These are phyloP conservation scores for Bembecia ichneumoniformis DNA, from an alignment of 2,888 invertebrate species.

Conservation along the genomic window DNA sequence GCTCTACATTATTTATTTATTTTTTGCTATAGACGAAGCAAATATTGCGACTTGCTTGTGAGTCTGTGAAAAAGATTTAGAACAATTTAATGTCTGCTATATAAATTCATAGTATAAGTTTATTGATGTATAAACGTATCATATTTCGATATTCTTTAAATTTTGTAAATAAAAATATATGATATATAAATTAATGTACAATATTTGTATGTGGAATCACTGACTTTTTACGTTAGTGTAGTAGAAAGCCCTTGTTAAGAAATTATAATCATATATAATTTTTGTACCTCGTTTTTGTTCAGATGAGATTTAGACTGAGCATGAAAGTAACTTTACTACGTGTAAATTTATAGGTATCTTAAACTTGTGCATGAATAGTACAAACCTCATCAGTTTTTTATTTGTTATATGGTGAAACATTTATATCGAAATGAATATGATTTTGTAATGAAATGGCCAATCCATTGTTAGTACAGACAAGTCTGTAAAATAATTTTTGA, in stretches of 20 bases:
- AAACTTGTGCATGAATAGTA: conserved; percentile 22
- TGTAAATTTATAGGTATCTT: conserved; percentile 20
- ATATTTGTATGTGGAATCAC: background rate
- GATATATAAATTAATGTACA: conserved; percentile 10
- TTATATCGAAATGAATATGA: no score
- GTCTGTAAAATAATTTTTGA: no score
- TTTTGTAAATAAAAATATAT: conserved; percentile 29
- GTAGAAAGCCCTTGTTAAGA: background rate
- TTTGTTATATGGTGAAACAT: no score
- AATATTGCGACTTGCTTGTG: no score
- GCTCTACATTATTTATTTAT: no score
- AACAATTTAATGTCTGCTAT: no score
- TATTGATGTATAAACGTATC: conserved; percentile 6
- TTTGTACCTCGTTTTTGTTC: background rate
- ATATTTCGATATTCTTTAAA: conserved; percentile 34
- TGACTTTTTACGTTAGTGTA: conserved; percentile 4
- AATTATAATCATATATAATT: background rate
- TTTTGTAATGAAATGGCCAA: no score
- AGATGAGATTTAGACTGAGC: conserved; percentile 46
- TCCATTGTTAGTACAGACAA: no score
- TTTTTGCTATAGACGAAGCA: no score
- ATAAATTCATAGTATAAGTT: background rate
- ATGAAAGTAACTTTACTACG: conserved; percentile 26
- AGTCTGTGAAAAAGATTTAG: no score
- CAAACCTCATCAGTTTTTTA: conserved; percentile 7